Base-by-base conservation (phyloP, 2,797 vertebrate genomes). In the Holocentrus rufus region DNA sequence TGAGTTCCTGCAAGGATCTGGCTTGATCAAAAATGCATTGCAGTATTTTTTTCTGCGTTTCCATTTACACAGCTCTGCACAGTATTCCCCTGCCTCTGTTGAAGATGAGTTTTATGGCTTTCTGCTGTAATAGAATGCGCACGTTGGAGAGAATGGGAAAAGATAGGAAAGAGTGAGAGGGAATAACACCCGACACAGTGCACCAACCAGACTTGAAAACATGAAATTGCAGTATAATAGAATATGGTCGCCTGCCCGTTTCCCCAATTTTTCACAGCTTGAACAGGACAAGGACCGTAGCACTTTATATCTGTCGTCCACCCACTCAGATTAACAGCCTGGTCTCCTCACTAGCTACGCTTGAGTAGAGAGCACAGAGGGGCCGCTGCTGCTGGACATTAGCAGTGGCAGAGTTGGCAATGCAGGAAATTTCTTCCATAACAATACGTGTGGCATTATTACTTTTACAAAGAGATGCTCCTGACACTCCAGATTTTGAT, bases 1-100 rank as follows among this genome's bases (percentile, higher is more conserved):
- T 68, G 20, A 62, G 49, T 47, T 3, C 62, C 59, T 80, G 72
- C 31, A 72, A 27, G 58, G 5, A 7, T 18, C n/a, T 59, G n/a
- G 55, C 27, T 25, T 47, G 44, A 50, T 36, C 27, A 17, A 50
- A 50, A 31, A 56, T 59, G 66, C 65, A 68, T 34, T 68, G 64
- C 81, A 78, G 44, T 82, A 66, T 85, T 79, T 79, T 60, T 58
- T 59, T 7, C 34, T 67, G 8, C 39, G 69, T 36, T 47, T 74
- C 70, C 46, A 76, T 52, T 39, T 57, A 23, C 30, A 50, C 2
- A 2, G 18, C 20, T 44, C 8, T 31, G 27, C 34, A 55, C 44
- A 56, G 15, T 50, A 55, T 76, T 71, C 74, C 56, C 39, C 30
- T 36, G 30, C 44, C 63, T 60, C 27, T 69, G 20, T 42, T 58